Conservation (phyloP, 2,888 invertebrate genomes). For the Nomada hirtipes region DNA sequence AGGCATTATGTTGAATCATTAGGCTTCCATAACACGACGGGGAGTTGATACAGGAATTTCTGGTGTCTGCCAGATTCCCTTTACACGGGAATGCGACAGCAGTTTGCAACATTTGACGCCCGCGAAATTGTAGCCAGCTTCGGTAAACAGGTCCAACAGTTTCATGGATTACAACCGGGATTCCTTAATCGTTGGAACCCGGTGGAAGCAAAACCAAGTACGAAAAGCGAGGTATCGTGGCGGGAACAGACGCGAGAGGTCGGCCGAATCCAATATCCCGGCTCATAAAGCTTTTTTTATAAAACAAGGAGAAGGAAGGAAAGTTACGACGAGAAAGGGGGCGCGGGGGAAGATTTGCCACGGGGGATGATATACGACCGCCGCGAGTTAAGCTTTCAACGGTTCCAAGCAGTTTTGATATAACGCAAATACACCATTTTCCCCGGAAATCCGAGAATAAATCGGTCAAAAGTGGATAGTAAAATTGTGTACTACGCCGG, state of each 20-base stretch:
- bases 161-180: conserved; percentile 27
- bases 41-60: conserved; percentile 2
- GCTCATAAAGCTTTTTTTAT: conserved; percentile 58
- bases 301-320: conserved; percentile 65
- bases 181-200: conserved; percentile 12
- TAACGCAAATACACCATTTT: conserved; percentile 64
- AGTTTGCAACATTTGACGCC: conserved; percentile 38
- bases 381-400: conserved; percentile 75
- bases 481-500: conserved; percentile 27
- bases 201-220: not conserved
- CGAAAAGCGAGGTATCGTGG: not conserved
- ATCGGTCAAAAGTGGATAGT: conserved; percentile 34
- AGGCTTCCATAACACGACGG: conserved; percentile 1
- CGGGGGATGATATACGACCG: conserved; percentile 74
- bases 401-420: conserved; percentile 55
- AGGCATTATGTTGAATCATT: conserved; percentile 11
- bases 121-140: conserved; percentile 30
- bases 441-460: conserved; percentile 47
- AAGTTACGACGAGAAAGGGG: conserved; percentile 58
- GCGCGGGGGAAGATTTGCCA: conserved; percentile 17
- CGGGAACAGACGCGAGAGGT: conserved; percentile 11
- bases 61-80: conserved; percentile 1
- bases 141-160: conserved; percentile 7
- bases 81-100: conserved; percentile 38
- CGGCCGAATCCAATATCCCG: conserved; percentile 71